Base-by-base conservation (phyloP, 2,797 vertebrate genomes). In the Echiichthys vipera region DNA sequence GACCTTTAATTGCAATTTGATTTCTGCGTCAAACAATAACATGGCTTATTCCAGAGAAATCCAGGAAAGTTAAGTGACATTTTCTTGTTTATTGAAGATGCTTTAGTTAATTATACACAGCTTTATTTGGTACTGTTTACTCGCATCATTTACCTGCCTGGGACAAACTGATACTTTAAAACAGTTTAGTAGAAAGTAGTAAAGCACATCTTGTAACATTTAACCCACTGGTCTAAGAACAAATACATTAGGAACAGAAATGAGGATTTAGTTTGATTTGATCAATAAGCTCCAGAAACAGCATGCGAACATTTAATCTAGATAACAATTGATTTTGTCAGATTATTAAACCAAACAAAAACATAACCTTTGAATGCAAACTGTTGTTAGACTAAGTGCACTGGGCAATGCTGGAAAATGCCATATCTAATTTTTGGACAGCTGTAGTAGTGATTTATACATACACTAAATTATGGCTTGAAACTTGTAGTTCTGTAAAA, bases 171-270 rank as follows among this genome's bases (percentile, higher is more conserved):
- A 65, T 25, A 34, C 14, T 40, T 62, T 57, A 55, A 34, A 79
- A 46, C 51, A 43, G 55, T 57, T 53, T 71, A 82, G 39, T 37
- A 27, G 55, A 76, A 76, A 45, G 29, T 12, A 42, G 58, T 20
- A 40, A 10, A 4, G 13, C 22, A 27, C 2, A 5, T n/a, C n/a
- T n/a, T n/a, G 30, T 13, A 29, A 55, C 18, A 43, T 66, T 29
- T 13, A 13, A 43, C 61, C 7, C 13, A 29, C 34, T 22, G 6
- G 17, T 36, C 5, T 58, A 18, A 47, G 37, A 32, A 18, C 7
- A 45, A 13, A 50, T 11, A 63, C 18, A 37, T 36, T 27, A 45
- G 53, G 29, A 40, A 57, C 17, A 55, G 29, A 59, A 47, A 50
- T 32, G 20, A 67, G 8, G 22, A n/a, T 24, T 43, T 24, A 18